phyloP scores from a whole-genome alignment of 2,113 vertebrate species.

The Gorilla gorilla region DNA sequence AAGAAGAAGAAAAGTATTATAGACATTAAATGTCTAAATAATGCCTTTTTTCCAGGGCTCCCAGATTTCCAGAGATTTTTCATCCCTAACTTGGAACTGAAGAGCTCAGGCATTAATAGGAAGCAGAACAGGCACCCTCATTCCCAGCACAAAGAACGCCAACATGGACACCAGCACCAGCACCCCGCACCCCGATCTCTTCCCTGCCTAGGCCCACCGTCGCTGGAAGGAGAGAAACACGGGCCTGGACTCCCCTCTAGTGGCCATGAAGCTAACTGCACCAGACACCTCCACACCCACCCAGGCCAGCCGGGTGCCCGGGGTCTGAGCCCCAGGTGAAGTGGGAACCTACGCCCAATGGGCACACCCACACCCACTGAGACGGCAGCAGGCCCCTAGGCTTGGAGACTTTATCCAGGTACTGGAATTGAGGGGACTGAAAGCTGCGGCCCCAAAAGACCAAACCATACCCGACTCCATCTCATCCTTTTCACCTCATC shows the following conservation, averaged over 20 bases:
- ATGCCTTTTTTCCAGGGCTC: background rate
- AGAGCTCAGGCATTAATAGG: background rate
- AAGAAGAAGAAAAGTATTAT: background rate
- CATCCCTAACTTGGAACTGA: background rate
- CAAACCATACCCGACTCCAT: background rate
- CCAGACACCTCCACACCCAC: background rate
- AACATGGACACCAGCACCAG: accelerated
- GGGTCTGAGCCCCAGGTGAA: background rate
- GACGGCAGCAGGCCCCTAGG: background rate
- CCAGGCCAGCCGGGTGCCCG: accelerated
- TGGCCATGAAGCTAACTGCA: constrained; percentile 17
- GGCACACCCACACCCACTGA: background rate
- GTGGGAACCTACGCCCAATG: too few relatives aligned
- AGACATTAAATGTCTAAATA: background rate
- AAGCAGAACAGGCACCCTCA: background rate
- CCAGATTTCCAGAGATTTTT: constrained; percentile 19
- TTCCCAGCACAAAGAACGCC: background rate
- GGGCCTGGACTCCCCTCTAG: constrained; percentile 50
- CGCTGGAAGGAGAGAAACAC: background rate
- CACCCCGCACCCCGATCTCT: background rate
- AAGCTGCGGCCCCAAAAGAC: background rate
- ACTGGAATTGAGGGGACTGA: background rate
- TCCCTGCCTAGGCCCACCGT: too few relatives aligned
- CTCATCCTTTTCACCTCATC: background rate
- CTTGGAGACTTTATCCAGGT: background rate